A percentile compares a stretch with the other conserved stretches of the same genome.
phyloP scores from a whole-genome alignment of 1,140 invertebrate genomes.

The Caligus rogercresseyi region DNA sequence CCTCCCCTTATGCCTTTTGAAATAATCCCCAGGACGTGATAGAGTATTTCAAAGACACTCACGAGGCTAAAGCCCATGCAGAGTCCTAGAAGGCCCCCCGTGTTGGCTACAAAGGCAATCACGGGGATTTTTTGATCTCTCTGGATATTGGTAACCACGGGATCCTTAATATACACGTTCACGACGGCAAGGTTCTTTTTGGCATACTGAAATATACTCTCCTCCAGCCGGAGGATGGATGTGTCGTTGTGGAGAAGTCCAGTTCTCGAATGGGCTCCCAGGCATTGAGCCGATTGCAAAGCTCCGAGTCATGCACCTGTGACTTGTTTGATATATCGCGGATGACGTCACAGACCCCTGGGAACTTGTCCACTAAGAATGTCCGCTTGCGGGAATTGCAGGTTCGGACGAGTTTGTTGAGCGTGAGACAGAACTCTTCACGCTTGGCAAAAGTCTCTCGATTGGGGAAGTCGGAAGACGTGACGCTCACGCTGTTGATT shows the following conservation, averaged over 20 bases:
- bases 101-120: slow-evolving; percentile 17
- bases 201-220: slow-evolving; percentile 15
- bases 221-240: not conserved
- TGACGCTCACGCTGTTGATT: slow-evolving; percentile 15
- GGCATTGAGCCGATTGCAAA: not conserved
- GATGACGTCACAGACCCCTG: slow-evolving; percentile 2
- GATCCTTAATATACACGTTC: slow-evolving; percentile 18
- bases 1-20: not conserved
- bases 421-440: slow-evolving; percentile 15
- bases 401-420: slow-evolving; percentile 9
- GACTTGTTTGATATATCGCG: not conserved
- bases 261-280: slow-evolving; percentile 1
- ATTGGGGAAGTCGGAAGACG: slow-evolving; percentile 17
- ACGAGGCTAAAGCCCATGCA: slow-evolving; percentile 20
- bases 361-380: slow-evolving; percentile 10
- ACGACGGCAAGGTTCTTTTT: slow-evolving; percentile 17
- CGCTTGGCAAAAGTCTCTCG: slow-evolving; percentile 16
- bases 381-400: slow-evolving; percentile 6
- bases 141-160: slow-evolving; percentile 13
- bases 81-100: slow-evolving; percentile 16
- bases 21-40: slow-evolving; percentile 5
- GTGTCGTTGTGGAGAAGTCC: not conserved
- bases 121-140: slow-evolving; percentile 19
- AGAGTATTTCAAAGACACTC: slow-evolving; percentile 16
- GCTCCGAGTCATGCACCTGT: not conserved